Evolutionary conservation across 2,888 invertebrate species (phyloP), one percentile per base, ranked within the genome.

Genomic region (Megaustenia siamemsis): DNA sequence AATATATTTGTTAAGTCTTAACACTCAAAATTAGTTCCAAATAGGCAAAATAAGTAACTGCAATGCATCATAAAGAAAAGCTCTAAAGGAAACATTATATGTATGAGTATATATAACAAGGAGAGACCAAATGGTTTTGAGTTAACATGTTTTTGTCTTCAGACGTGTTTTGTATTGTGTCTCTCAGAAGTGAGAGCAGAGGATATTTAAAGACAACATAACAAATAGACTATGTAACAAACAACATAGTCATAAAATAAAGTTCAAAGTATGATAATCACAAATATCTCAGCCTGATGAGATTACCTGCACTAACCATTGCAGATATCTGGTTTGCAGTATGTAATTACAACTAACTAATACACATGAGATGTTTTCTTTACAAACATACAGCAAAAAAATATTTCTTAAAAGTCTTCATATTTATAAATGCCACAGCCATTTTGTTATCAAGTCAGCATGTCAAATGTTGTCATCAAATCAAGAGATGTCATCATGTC

Each of bases 391-490:
- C 38, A 40, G 60, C 40, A 77, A 60, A n/a, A 71, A 12, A 28
- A n/a, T 69, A 71, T 43, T 45, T 35, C 45, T 40, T 40, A 68
- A 2, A 32, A 73, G 28, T 15, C n/a, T 73, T 45, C 24, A 60
- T 18, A 38, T 38, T 6, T 38, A n/a, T 10, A 78, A 78, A 78
- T 78, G 66, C 78, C 78, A 78, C 78, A 78, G 78, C 78, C 78
- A 78, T 78, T 73, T 71, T 77, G 35, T 76, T 56, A 38, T 76
- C 43, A 56, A 56, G 76, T 77, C 76, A 56, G n/a, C n/a, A n/a
- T n/a, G n/a, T n/a, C n/a, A n/a, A n/a, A n/a, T n/a, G n/a, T n/a
- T n/a, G n/a, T n/a, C n/a, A n/a, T n/a, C n/a, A n/a, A n/a, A n/a
- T n/a, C n/a, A n/a, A n/a, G n/a, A n/a, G n/a, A n/a, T n/a, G n/a